A percentile compares a stretch with the other conserved stretches of the same genome.
These are phyloP conservation scores for Saccostrea cuccullata DNA, from an alignment of 1,140 invertebrate genomes.

Conservation along the genomic window DNA sequence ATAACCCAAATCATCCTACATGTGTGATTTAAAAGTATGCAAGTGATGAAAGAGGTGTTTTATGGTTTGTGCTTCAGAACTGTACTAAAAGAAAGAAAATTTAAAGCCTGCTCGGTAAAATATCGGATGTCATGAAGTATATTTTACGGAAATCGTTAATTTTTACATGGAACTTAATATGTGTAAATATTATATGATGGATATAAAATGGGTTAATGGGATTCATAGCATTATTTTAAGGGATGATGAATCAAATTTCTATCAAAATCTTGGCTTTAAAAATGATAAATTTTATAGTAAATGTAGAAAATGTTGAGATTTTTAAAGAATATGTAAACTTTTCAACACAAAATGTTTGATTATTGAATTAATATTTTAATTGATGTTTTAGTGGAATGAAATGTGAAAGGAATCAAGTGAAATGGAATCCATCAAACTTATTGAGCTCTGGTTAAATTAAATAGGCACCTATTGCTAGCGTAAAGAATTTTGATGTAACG, in stretches of 20 bases:
- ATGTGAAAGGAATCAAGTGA: no score
- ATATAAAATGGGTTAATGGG: neutral
- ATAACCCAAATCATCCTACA: neutral
- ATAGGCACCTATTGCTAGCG: neutral
- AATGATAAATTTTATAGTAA: no score
- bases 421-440: no score
- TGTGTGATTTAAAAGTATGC: neutral
- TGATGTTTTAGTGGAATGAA: neutral
- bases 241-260: neutral
- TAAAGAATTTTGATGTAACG: no score
- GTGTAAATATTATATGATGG: no score
- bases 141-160: no score
- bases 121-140: no score
- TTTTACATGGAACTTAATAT: no score
- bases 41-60: neutral
- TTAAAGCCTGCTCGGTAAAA: no score
- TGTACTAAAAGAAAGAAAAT: no score
- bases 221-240: neutral
- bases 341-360: neutral
- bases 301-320: no score
- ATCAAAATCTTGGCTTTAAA: neutral
- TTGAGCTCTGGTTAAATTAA: neutral
- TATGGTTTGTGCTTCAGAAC: neutral
- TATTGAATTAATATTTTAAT: neutral
- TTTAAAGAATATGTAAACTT: no score